Evolutionary conservation across 2,113 vertebrate genomes (phyloP).

Genomic region (Globicephala melas): DNA sequence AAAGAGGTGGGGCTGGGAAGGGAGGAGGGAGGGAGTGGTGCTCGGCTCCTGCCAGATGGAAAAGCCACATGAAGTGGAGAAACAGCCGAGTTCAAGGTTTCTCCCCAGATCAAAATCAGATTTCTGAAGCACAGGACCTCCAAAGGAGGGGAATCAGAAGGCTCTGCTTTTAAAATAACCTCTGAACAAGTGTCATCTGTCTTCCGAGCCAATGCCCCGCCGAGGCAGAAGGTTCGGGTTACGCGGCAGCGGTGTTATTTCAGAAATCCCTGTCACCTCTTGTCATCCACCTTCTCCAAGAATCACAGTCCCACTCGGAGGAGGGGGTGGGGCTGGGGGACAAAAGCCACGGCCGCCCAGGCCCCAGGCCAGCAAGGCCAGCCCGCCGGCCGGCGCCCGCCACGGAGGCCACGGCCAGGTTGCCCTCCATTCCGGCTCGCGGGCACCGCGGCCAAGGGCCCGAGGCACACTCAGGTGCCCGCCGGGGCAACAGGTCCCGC

Average conservation of each 20-base stretch:
- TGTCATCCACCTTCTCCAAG: background rate
- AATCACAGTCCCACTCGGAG: background rate
- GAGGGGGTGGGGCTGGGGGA: background rate
- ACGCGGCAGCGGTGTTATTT: background rate
- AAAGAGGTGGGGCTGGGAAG: constrained; percentile 42
- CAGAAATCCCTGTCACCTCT: background rate
- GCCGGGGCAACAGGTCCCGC: constrained; percentile 61
- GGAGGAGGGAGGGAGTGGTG: background rate
- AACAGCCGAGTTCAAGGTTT: background rate
- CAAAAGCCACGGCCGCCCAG: constrained; percentile 28
- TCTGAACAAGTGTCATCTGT: constrained; percentile 47
- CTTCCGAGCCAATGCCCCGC: background rate
- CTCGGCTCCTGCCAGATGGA: constrained; percentile 25
- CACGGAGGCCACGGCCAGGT: background rate
- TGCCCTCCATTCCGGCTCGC: constrained; percentile 29
- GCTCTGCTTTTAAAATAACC: background rate
- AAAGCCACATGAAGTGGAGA: constrained; percentile 34
- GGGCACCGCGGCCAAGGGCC: background rate
- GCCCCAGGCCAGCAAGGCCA: background rate
- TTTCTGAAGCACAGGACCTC: background rate
- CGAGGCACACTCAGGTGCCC: background rate
- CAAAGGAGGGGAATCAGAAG: background rate
- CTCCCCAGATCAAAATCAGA: background rate
- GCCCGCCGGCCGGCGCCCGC: background rate
- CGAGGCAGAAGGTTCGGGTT: background rate